Conservation (phyloP, 2,797 vertebrate species). For the Hirundo rustica region DNA sequence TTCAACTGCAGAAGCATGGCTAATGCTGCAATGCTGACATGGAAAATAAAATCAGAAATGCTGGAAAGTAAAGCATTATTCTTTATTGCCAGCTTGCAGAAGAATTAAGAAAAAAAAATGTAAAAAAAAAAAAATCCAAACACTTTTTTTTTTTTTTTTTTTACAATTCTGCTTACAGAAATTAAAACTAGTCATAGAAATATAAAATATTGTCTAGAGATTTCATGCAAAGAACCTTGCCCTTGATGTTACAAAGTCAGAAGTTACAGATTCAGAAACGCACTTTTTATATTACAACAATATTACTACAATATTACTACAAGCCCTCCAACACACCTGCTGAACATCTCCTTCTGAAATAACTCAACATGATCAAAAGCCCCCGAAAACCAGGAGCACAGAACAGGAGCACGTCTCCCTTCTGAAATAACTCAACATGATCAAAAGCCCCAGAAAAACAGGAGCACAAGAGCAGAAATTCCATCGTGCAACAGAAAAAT, state of each 20-base stretch:
- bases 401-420: background rate
- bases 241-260: background rate
- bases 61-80: background rate
- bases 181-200: background rate
- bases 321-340: background rate
- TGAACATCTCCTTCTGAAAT: background rate
- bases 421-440: background rate
- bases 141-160: background rate
- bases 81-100: background rate
- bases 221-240: background rate
- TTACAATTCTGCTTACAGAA: background rate
- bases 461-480: background rate
- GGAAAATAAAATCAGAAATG: background rate
- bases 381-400: background rate
- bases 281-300: background rate
- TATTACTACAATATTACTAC: background rate
- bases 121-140: fast-evolving
- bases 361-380: background rate
- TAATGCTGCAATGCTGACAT: background rate
- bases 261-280: background rate
- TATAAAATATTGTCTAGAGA: background rate
- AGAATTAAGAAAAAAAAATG: background rate
- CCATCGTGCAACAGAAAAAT: background rate
- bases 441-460: background rate
- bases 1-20: background rate